Conservation (phyloP, 2,888 invertebrate genomes). For the Diplolepis rosae region DNA sequence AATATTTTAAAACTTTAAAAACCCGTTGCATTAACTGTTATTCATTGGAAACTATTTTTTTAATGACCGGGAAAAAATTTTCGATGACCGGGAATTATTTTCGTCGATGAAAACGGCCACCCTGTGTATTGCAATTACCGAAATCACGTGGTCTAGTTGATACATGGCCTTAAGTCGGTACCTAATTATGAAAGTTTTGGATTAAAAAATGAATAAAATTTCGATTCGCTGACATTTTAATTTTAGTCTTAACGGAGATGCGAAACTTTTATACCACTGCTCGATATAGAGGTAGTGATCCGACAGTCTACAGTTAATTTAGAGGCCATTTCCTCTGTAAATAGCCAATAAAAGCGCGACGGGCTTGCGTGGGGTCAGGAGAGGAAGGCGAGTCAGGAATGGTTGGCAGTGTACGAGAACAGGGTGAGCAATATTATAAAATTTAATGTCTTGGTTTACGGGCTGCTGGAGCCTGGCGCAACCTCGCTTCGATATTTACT, state of each 20-base stretch:
- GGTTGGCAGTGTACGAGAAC: conserved; percentile 37
- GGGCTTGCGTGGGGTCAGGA: conserved; percentile 45
- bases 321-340: conserved; percentile 73
- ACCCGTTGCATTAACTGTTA: too few relatives aligned
- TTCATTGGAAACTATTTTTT: too few relatives aligned
- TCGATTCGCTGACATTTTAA: conserved; percentile 58
- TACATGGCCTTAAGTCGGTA: too few relatives aligned
- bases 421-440: conserved; percentile 72
- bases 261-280: conserved; percentile 50
- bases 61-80: too few relatives aligned
- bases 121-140: too few relatives aligned
- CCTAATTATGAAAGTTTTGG: background rate
- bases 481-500: conserved; percentile 70
- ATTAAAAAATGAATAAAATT: conserved; percentile 24
- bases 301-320: conserved; percentile 73
- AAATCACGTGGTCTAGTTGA: too few relatives aligned
- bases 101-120: too few relatives aligned
- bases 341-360: conserved; percentile 73
- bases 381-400: conserved; percentile 50
- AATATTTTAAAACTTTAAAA: too few relatives aligned
- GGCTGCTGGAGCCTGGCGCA: conserved; percentile 68
- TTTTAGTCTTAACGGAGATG: conserved; percentile 58
- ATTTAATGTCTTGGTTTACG: conserved; percentile 74
- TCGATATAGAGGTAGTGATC: conserved; percentile 68
- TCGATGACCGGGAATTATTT: too few relatives aligned